Conservation (phyloP, 2,797 vertebrate species). For the Syndactyla subalaris region DNA sequence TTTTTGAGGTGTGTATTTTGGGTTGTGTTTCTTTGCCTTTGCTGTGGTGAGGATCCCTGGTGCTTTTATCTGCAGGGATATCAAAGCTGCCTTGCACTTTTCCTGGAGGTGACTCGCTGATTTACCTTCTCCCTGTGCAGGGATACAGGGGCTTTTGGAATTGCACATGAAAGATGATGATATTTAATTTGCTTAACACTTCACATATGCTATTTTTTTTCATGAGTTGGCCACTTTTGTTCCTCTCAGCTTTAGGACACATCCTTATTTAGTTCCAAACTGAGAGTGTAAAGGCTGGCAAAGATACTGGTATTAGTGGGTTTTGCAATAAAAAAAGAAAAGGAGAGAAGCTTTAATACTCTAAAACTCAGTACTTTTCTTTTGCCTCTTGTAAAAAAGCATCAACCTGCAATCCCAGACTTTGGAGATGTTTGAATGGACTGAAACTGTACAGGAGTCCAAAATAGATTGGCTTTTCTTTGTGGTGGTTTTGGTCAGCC, state of each 20-base stretch:
- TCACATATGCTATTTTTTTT: fast-evolving
- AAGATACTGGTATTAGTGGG: not conserved
- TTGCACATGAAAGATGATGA: not conserved
- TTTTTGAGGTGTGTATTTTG: not conserved
- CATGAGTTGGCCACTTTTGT: not conserved
- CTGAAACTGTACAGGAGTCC: not conserved
- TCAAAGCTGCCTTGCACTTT: not conserved
- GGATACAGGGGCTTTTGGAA: not conserved
- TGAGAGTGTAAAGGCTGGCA: not conserved
- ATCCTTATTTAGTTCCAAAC: not conserved
- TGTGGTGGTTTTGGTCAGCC: not conserved
- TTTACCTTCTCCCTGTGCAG: not conserved
- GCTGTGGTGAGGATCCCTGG: not conserved
- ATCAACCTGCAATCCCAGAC: not conserved
- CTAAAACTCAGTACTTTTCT: not conserved
- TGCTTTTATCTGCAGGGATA: not conserved
- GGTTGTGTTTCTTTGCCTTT: not conserved
- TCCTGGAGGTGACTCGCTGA: not conserved
- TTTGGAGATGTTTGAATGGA: not conserved
- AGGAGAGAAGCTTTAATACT: not conserved
- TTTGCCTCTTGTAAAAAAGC: not conserved
- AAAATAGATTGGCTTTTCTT: not conserved
- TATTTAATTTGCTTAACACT: not conserved
- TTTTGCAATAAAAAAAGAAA: not conserved
- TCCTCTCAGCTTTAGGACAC: not conserved